Base-by-base conservation (phyloP, 2,113 vertebrate genomes). In the Solea solea region DNA sequence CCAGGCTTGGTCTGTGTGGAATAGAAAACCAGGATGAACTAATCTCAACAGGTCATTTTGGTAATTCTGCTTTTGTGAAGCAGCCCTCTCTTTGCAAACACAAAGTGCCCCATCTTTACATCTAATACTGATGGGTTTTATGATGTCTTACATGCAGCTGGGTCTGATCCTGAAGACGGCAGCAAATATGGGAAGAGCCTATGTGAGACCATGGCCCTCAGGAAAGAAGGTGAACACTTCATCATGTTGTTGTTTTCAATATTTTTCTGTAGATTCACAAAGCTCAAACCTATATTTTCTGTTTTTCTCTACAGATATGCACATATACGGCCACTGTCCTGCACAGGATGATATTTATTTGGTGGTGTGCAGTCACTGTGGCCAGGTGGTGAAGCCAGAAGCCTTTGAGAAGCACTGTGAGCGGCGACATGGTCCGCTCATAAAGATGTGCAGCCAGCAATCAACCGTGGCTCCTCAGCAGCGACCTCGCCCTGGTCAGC, bases 331-430 rank as follows among this genome's bases (percentile, higher is more conserved):
- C 61, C 94, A 95, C 86, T 97, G 95, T 86, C 96, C 96, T 0
- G 94, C 96, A 4, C 95, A 95, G 3, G 96, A 96, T 3, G 95
- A 96, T 48, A 95, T 97, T 80, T 97, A 93, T 85, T 88, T 98
- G 92, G 96, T 98, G 90, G 95, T 97, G 49, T 98, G 96, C 92
- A 94, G 93, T 89, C 95, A 95, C 84, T 98, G 96, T 92, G 94
- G 94, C 72, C 95, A 95, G 81, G 94, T 97, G 88, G 95, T 97
- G 88, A 98, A 98, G 84, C 96, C 96, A 48, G 95, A 96, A 87
- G 96, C 96, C 60, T 96, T 97, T 90, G 95, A 96, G 92, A 94
- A 93, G 62, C 96, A 98, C 86, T 97, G 95, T 72, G 96, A 95
- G 89, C 92, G 92, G 74, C 92, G 93, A 25, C 96, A 96, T 1